A percentile compares a stretch with the other conserved stretches of the same genome.
Evolutionary conservation across 2,113 vertebrate species (phyloP).

Genomic region (Semicossyphus pulcher): DNA sequence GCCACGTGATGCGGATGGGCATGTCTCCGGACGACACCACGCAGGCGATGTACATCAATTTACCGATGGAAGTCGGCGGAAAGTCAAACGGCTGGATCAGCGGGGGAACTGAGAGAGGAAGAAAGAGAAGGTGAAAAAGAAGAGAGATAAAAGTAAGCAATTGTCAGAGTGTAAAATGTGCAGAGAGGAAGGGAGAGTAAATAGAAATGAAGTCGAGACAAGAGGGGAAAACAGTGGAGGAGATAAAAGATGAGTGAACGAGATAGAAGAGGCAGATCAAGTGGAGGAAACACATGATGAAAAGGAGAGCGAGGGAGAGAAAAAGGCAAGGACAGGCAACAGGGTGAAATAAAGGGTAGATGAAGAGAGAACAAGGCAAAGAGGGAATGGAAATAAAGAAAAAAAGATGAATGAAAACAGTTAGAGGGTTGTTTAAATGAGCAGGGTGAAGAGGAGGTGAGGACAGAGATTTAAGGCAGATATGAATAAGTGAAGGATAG

Average conservation of each 20-base stretch:
- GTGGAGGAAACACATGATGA: slow-evolving; percentile 23
- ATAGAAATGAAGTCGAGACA: slow-evolving; percentile 13
- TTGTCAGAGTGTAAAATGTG: background rate
- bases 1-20: slow-evolving; percentile 99
- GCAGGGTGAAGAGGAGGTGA: slow-evolving; percentile 78
- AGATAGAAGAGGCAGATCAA: slow-evolving; percentile 21
- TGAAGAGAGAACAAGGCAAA: slow-evolving; percentile 29
- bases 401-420: slow-evolving; percentile 48
- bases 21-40: slow-evolving; percentile 98
- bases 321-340: slow-evolving; percentile 49
- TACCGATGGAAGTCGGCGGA: slow-evolving; percentile 96
- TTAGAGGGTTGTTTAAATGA: slow-evolving; percentile 66
- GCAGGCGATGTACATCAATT: slow-evolving; percentile 98
- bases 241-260: slow-evolving; percentile 29
- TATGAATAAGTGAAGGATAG: slow-evolving; percentile 55
- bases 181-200: background rate
- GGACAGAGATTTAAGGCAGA: slow-evolving; percentile 65
- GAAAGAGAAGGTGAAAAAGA: background rate
- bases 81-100: slow-evolving; percentile 99
- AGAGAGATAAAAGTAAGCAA: background rate
- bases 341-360: slow-evolving; percentile 56
- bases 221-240: slow-evolving; percentile 16
- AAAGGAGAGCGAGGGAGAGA: slow-evolving; percentile 15
- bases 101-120: slow-evolving; percentile 88
- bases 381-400: slow-evolving; percentile 40